Evolutionary conservation across 2,888 invertebrate species (phyloP), one percentile per base, ranked within the genome.

Genomic region (Fragum sueziense): DNA sequence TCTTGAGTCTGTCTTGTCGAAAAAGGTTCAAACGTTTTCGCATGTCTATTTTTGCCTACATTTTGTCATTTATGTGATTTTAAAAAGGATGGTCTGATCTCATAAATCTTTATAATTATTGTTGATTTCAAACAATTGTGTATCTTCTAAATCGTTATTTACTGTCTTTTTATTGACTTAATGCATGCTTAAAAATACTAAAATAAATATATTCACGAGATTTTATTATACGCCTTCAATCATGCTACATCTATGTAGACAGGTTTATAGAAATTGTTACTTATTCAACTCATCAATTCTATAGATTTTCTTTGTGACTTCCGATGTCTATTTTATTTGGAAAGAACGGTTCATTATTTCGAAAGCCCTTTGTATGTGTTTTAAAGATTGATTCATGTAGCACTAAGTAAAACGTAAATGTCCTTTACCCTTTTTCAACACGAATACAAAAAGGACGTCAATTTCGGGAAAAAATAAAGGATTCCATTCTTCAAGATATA

Each of bases 211-310:
- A 65, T 41, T 65, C 33, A 41, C 33, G 22, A 6, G 34, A n/a
- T 65, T 41, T 22, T 27, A 65, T 37, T 22, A 65, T 65, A n/a
- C 25, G 41, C 25, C 27, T 41, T 41, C 65, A 65, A 65, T 65
- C 41, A 41, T 37, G 20, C 17, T 41, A 41, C 20, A 25, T 25
- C 25, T 65, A 65, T 22, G 41, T 22, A 34, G 65, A 65, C 65
- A 27, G 65, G 4, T 37, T 41, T 22, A 65, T 65, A 65, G 41
- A 41, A 37, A 65, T 65, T 3, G 61, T 41, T 65, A 65, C 65
- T 65, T 65, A 65, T 25, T 34, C 17, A 27, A 25, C 37, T 22
- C 65, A n/a, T 65, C 41, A 37, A 41, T 22, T 27, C 17, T 65
- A 7, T 17, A 1, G 34, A n/a, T n/a, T 41, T 7, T 22, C 17